These are phyloP conservation scores for Labrus mixtus DNA, from an alignment of 2,113 vertebrate genomes.

Conservation along the genomic window DNA sequence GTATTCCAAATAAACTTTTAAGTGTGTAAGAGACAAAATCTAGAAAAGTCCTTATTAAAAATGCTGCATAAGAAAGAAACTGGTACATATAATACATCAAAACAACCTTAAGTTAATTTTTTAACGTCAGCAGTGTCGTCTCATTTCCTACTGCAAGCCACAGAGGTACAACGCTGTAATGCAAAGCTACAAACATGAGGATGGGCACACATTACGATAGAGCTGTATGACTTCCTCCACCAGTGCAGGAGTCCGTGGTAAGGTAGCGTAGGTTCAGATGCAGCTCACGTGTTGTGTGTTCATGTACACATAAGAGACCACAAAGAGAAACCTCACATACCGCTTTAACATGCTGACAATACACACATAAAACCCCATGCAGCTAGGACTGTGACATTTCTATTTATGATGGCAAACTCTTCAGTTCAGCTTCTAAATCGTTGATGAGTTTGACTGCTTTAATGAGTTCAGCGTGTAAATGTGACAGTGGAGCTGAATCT, in stretches of 20 bases:
- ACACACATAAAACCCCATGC: background rate
- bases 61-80: background rate
- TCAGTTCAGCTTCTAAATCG: background rate
- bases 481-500: background rate
- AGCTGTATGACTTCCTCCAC: background rate
- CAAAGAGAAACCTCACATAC: too few relatives aligned
- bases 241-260: background rate
- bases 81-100: too few relatives aligned
- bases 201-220: background rate
- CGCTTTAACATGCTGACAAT: background rate
- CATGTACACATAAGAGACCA: background rate
- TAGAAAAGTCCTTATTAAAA: background rate
- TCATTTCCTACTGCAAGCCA: too few relatives aligned
- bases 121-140: too few relatives aligned
- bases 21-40: background rate
- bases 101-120: too few relatives aligned
- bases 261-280: background rate
- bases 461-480: constrained; percentile 6
- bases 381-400: background rate
- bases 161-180: background rate
- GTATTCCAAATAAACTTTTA: background rate
- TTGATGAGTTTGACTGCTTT: constrained; percentile 9
- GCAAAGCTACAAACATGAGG: background rate
- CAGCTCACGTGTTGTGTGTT: constrained; percentile 1
- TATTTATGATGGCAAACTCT: background rate